Evolutionary conservation across 2,113 vertebrate species (phyloP).

Genomic region (Megaptera novaeangliae): DNA sequence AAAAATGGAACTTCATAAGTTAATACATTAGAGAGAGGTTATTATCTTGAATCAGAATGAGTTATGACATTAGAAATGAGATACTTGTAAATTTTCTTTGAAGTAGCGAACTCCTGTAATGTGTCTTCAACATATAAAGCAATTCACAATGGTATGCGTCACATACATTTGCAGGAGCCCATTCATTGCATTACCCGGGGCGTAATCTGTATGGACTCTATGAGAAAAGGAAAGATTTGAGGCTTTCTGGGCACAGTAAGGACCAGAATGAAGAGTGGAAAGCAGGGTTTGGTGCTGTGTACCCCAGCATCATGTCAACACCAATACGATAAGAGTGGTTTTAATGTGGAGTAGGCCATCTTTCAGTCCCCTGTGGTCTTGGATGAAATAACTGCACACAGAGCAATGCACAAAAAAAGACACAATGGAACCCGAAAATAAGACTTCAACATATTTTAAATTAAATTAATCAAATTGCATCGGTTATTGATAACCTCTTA

Average conservation of each 20-base stretch:
- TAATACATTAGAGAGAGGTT: slow-evolving; percentile 14
- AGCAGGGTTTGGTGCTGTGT: background rate
- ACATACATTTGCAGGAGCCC: background rate
- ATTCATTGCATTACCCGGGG: background rate
- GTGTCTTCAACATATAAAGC: background rate
- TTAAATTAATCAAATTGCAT: background rate
- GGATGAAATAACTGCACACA: background rate
- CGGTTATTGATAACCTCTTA: background rate
- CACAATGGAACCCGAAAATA: background rate
- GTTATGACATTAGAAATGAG: slow-evolving; percentile 32
- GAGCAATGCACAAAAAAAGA: background rate
- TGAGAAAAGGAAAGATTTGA: background rate
- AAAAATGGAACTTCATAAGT: slow-evolving; percentile 1
- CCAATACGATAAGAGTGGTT: background rate
- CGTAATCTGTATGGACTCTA: background rate
- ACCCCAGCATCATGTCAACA: background rate
- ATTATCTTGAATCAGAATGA: slow-evolving; percentile 38
- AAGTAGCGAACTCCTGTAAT: background rate
- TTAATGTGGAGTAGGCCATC: background rate
- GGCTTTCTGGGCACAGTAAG: background rate
- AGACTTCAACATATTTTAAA: background rate
- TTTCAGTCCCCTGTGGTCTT: background rate
- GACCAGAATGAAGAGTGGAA: background rate
- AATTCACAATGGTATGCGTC: background rate
- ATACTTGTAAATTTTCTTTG: background rate